phyloP scores from a whole-genome alignment of 2,113 vertebrate genomes.

The Nerophis lumbriciformis region DNA sequence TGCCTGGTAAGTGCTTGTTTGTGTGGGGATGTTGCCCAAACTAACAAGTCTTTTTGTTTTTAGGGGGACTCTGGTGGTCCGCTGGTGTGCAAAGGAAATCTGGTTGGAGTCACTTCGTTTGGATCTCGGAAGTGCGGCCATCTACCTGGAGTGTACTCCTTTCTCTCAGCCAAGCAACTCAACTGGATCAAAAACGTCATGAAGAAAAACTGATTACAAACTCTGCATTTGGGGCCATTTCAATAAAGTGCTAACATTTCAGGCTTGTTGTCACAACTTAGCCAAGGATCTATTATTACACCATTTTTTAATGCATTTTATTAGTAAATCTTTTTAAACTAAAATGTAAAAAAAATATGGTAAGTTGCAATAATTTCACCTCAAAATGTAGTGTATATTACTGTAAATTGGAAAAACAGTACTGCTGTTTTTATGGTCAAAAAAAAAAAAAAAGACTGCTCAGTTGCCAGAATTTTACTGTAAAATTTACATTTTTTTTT shows the following conservation, averaged over 20 bases:
- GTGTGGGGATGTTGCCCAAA: not conserved
- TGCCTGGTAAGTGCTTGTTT: constrained; percentile 32
- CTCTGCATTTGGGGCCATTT: not conserved
- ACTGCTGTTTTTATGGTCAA: too few species aligned
- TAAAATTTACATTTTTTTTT: too few species aligned
- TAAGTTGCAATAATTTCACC: too few species aligned
- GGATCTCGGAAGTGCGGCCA: constrained; percentile 16
- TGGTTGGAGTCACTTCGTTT: constrained; percentile 61
- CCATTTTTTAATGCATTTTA: too few species aligned
- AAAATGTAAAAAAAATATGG: too few species aligned
- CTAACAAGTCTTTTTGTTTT: not conserved
- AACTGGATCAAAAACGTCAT: constrained; percentile 52
- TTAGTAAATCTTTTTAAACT: too few species aligned
- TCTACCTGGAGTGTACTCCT: constrained; percentile 58
- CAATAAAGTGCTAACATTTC: not conserved
- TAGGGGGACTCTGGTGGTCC: constrained; percentile 72
- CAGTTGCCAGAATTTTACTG: too few species aligned
- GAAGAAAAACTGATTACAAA: constrained; percentile 6
- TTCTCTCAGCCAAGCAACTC: constrained; percentile 41
- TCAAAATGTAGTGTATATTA: too few species aligned
- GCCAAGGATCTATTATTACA: too few species aligned
- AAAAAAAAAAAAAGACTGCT: too few species aligned
- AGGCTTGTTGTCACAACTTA: not conserved
- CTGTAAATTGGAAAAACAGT: too few species aligned
- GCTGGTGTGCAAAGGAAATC: constrained; percentile 41